Percentiles rank a stretch among this genome's conserved stretches.
Conservation (phyloP, 1,140 invertebrate genomes). For the Delia radicum region DNA sequence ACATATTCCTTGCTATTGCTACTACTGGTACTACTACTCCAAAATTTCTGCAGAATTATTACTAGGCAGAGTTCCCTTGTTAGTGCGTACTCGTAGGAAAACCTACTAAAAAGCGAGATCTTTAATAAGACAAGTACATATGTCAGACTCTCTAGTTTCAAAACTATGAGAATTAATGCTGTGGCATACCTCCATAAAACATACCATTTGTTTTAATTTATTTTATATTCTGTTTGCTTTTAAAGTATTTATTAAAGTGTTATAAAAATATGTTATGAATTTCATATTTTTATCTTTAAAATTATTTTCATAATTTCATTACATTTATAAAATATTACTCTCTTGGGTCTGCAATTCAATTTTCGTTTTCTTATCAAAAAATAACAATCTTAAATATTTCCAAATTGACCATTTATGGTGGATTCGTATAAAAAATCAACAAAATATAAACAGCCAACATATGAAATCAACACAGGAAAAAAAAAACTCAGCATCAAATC, state of each 20-base stretch:
- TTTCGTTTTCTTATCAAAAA: conserved; percentile 17
- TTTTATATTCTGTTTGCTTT: neutral
- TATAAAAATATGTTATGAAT: conserved; percentile 16
- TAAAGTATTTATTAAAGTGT: neutral
- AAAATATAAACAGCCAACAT: neutral
- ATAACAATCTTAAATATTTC: conserved; percentile 12
- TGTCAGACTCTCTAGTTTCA: too few species aligned
- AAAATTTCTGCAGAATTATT: too few species aligned
- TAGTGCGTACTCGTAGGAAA: too few species aligned
- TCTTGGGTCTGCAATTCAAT: conserved; percentile 9
- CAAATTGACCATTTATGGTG: conserved; percentile 1
- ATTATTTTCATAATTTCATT: conserved; percentile 19
- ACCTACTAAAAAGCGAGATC: too few species aligned
- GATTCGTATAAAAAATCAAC: neutral
- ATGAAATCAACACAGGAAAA: neutral
- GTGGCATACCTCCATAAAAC: too few species aligned
- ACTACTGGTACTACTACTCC: too few species aligned
- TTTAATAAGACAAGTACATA: too few species aligned
- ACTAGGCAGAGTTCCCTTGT: too few species aligned
- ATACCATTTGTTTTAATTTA: too few species aligned
- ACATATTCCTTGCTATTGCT: too few species aligned
- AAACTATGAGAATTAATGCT: too few species aligned
- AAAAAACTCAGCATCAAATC: neutral
- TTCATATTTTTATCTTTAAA: conserved; percentile 6
- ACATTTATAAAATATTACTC: conserved; percentile 13